These are phyloP conservation scores for Dynastes grantii DNA, from an alignment of 2,888 invertebrate species.

Conservation along the genomic window DNA sequence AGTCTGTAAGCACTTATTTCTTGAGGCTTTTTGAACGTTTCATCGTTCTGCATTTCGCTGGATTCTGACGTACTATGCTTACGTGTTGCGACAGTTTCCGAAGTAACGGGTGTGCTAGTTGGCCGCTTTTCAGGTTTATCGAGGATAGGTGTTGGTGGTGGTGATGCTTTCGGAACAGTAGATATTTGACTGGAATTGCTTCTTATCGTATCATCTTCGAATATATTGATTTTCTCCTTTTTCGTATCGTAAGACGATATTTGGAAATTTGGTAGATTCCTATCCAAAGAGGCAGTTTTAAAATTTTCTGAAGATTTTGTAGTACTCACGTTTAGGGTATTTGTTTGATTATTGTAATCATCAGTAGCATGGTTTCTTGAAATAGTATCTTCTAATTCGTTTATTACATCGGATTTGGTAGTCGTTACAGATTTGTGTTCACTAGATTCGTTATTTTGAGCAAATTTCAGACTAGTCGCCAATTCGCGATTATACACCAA, in stretches of 20 bases:
- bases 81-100: constrained; percentile 63
- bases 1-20: constrained; percentile 55
- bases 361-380: constrained; percentile 48
- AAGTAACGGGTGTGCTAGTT: constrained; percentile 55
- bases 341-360: not conserved
- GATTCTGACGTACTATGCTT: constrained; percentile 47
- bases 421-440: constrained; percentile 52
- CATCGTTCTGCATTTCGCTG: constrained; percentile 55
- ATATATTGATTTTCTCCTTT: constrained; percentile 68
- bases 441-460: constrained; percentile 56
- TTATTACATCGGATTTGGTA: constrained; percentile 58
- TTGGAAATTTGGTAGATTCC: constrained; percentile 69
- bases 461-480: constrained; percentile 68
- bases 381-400: constrained; percentile 61
- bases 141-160: not conserved
- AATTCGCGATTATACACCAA: constrained; percentile 69
- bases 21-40: constrained; percentile 62
- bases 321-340: not conserved
- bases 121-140: not conserved
- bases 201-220: constrained; percentile 69
- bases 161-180: not conserved
- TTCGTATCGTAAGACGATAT: constrained; percentile 70
- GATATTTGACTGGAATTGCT: constrained; percentile 63
- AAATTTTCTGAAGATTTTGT: constrained; percentile 32
- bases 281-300: constrained; percentile 50